Percentiles rank a stretch among this genome's conserved stretches.
phyloP scores from a whole-genome alignment of 2,888 invertebrate genomes.

The Gortyna flavago region DNA sequence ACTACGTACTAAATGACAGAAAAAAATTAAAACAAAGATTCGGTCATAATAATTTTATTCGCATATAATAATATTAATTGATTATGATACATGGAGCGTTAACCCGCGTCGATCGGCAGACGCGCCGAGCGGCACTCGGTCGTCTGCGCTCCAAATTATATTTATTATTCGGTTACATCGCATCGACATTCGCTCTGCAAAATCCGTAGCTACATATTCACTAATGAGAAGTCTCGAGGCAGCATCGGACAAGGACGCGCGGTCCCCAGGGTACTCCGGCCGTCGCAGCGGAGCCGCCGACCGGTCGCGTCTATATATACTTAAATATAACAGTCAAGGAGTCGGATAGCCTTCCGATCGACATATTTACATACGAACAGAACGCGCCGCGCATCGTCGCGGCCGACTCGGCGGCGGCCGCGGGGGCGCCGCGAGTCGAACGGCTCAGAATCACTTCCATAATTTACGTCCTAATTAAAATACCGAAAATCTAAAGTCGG shows the following conservation, averaged over 20 bases:
- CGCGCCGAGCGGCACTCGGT: slow-evolving; percentile 75
- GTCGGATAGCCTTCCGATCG: slow-evolving; percentile 84
- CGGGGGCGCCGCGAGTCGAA: slow-evolving; percentile 76
- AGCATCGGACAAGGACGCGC: slow-evolving; percentile 82
- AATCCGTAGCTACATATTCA: slow-evolving; percentile 88
- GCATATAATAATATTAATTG: slow-evolving; percentile 90
- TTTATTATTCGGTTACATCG: slow-evolving; percentile 87
- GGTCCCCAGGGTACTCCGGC: slow-evolving; percentile 77
- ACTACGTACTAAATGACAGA: not conserved
- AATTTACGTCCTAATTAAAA: slow-evolving; percentile 88
- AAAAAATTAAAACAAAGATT: slow-evolving; percentile 66
- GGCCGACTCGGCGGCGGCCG: slow-evolving; percentile 64
- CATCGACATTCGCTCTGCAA: slow-evolving; percentile 86
- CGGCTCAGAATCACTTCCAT: slow-evolving; percentile 87
- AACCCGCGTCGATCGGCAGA: slow-evolving; percentile 78
- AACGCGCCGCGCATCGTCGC: slow-evolving; percentile 75
- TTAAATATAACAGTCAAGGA: slow-evolving; percentile 88
- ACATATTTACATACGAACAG: slow-evolving; percentile 87
- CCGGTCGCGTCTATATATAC: slow-evolving; percentile 85
- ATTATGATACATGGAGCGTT: slow-evolving; percentile 89
- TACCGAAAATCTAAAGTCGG: slow-evolving; percentile 84
- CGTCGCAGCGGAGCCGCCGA: slow-evolving; percentile 79
- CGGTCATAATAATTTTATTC: slow-evolving; percentile 89
- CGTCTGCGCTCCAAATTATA: slow-evolving; percentile 85
- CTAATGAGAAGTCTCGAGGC: slow-evolving; percentile 89